Conservation (phyloP, 2,113 vertebrate genomes). For the Heteronetta atricapilla region DNA sequence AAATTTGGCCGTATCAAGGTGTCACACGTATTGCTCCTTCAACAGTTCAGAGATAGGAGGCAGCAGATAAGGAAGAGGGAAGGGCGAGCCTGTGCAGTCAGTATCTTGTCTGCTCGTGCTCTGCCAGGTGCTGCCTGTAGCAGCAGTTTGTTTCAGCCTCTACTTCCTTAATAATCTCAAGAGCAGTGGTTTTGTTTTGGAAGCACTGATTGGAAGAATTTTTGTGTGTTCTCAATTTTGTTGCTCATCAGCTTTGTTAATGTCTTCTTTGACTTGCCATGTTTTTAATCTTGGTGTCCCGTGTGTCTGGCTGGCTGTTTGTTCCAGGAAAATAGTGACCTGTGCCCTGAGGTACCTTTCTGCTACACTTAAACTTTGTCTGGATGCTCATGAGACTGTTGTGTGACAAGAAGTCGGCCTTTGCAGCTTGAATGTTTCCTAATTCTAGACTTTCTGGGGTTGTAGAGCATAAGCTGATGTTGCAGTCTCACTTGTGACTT, state of each 20-base stretch:
- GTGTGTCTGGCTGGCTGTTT: neutral
- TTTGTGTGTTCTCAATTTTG: neutral
- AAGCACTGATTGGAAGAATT: neutral
- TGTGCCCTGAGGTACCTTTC: neutral
- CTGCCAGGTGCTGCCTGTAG: neutral
- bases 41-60: neutral
- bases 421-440: neutral
- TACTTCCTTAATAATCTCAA: neutral
- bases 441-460: neutral
- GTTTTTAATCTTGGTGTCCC: neutral
- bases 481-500: neutral
- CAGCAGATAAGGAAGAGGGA: neutral
- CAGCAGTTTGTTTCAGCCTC: neutral
- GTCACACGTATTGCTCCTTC: constrained; percentile 7
- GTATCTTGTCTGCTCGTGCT: neutral
- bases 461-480: neutral
- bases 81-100: neutral
- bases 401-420: neutral
- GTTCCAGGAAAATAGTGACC: neutral
- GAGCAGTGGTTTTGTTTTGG: neutral
- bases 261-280: neutral
- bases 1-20: neutral
- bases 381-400: constrained; percentile 8
- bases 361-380: constrained; percentile 21
- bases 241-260: neutral